Evolutionary conservation across 2,888 invertebrate species (phyloP).

Genomic region (Euspilapteryx auroguttella): DNA sequence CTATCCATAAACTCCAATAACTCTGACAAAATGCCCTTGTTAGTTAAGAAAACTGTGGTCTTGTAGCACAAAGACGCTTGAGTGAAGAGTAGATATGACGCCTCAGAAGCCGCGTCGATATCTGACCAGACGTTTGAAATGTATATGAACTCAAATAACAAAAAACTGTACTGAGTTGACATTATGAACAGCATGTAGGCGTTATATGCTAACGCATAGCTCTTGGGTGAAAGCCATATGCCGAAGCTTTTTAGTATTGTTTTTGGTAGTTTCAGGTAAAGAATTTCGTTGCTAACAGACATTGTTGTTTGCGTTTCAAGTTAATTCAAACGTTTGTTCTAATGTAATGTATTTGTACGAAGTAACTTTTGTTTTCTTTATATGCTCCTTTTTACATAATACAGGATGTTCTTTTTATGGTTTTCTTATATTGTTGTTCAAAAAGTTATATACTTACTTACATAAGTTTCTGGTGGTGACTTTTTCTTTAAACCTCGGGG

Average conservation of each 20-base stretch:
- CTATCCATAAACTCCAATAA: conserved; percentile 23
- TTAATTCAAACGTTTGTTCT: too few species aligned
- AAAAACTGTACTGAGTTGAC: conserved; percentile 27
- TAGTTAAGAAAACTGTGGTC: conserved; percentile 23
- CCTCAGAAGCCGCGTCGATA: conserved; percentile 31
- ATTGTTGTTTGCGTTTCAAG: conserved; percentile 10
- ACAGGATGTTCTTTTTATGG: too few species aligned
- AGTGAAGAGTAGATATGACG: conserved; percentile 35
- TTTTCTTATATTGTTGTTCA: too few species aligned
- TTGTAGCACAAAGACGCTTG: conserved; percentile 40
- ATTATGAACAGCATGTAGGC: conserved; percentile 21
- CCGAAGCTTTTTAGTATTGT: conserved; percentile 24
- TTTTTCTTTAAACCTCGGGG: too few species aligned
- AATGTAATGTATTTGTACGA: too few species aligned
- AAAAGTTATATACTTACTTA: too few species aligned
- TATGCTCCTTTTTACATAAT: too few species aligned
- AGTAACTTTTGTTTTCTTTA: too few species aligned
- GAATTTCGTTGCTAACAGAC: conserved; percentile 14
- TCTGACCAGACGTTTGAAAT: conserved; percentile 34
- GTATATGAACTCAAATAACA: conserved; percentile 33
- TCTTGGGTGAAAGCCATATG: conserved; percentile 24
- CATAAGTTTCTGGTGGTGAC: too few species aligned
- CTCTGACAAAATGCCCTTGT: conserved; percentile 17
- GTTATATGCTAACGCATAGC: conserved; percentile 13
- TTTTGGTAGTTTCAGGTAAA: conserved; percentile 23